Percentiles rank a stretch among this genome's conserved stretches.
These are phyloP conservation scores for Artibeus lituratus DNA, from an alignment of 2,797 vertebrate genomes.

Conservation along the genomic window DNA sequence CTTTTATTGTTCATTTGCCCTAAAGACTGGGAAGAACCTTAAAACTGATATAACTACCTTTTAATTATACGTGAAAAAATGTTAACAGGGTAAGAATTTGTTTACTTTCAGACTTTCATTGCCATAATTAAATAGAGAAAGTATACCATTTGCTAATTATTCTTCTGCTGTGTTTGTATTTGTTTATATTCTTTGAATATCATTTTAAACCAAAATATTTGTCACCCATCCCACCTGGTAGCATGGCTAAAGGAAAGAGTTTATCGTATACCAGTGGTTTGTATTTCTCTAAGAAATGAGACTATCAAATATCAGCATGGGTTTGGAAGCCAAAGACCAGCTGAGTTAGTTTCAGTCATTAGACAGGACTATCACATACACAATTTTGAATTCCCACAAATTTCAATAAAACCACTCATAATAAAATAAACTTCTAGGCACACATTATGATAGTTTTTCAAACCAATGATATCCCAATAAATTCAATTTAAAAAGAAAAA, in stretches of 20 bases:
- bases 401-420: conserved; percentile 17
- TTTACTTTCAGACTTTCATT: conserved; percentile 1
- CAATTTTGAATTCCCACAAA: conserved; percentile 15
- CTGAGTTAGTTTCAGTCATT: background rate
- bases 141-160: background rate
- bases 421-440: conserved; percentile 13
- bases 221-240: background rate
- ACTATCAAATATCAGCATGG: background rate
- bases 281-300: conserved; percentile 22
- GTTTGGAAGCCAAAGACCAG: background rate
- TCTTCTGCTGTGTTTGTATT: background rate
- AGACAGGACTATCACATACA: background rate
- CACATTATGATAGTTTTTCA: background rate
- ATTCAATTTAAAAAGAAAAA: background rate
- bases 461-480: background rate
- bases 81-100: conserved; percentile 9
- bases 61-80: conserved; percentile 15
- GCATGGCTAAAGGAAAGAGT: background rate
- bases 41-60: conserved; percentile 16
- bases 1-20: conserved; percentile 1
- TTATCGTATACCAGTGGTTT: background rate
- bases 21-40: conserved; percentile 29
- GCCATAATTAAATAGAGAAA: conserved; percentile 14
- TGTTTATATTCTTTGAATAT: background rate
- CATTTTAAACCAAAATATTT: conserved; percentile 39